A percentile compares a stretch with the other conserved stretches of the same genome.
phyloP scores from a whole-genome alignment of 2,797 vertebrate genomes.

The Thamnophis elegans region DNA sequence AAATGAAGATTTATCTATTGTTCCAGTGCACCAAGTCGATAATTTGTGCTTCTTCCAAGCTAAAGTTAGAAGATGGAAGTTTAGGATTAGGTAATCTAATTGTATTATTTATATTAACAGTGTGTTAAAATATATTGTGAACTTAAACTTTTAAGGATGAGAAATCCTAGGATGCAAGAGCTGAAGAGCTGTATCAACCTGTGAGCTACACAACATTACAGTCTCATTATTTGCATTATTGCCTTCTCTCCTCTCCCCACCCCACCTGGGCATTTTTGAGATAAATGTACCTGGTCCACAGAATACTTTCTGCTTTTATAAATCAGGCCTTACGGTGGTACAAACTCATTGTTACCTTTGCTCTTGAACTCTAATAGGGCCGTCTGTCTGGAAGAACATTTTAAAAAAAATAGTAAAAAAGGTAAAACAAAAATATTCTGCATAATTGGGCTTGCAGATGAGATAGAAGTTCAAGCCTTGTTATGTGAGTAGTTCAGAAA shows the following conservation, averaged over 20 bases:
- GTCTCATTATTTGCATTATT: not conserved
- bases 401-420: too few species aligned
- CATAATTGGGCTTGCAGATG: not conserved
- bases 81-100: too few species aligned
- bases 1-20: not conserved
- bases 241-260: not conserved
- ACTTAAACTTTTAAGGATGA: too few species aligned
- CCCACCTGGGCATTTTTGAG: not conserved
- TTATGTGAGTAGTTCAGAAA: not conserved
- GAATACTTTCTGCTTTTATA: not conserved
- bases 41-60: not conserved
- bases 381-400: not conserved
- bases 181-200: not conserved
- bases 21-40: not conserved
- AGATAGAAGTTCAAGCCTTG: not conserved
- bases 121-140: too few species aligned
- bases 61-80: too few species aligned
- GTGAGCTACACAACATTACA: not conserved
- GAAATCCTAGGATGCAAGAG: not conserved
- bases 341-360: not conserved
- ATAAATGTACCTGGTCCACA: not conserved
- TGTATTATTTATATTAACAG: too few species aligned
- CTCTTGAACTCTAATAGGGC: not conserved
- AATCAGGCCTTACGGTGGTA: not conserved
- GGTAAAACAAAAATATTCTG: not conserved